A percentile compares a stretch with the other conserved stretches of the same genome.
phyloP scores from a whole-genome alignment of 2,113 vertebrate species.

The Tragelaphus strepsiceros region DNA sequence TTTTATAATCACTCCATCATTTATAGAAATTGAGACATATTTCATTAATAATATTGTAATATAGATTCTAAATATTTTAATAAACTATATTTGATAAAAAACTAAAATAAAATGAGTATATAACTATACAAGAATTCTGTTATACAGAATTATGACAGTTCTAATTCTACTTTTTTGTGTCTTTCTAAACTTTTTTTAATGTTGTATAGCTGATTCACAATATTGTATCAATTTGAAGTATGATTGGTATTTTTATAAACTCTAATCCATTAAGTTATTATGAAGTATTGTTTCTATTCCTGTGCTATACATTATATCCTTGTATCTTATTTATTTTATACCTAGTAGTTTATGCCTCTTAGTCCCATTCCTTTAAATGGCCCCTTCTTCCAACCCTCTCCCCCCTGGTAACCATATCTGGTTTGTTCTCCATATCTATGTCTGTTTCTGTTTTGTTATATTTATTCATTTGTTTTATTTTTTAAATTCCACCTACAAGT shows the following conservation, averaged over 20 bases:
- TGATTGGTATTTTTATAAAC: not conserved
- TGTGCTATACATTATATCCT: not conserved
- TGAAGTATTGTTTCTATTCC: not conserved
- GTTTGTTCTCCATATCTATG: not conserved
- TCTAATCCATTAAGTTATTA: not conserved
- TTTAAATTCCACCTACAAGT: not conserved
- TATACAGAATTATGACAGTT: not conserved
- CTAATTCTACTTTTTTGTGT: not conserved
- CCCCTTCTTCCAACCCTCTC: not conserved
- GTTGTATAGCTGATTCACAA: not conserved
- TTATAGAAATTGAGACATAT: not conserved
- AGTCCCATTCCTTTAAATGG: not conserved
- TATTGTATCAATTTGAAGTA: not conserved
- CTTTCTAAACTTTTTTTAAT: not conserved
- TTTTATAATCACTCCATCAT: not conserved
- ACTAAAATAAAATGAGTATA: not conserved
- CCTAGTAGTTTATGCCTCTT: not conserved
- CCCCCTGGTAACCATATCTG: not conserved
- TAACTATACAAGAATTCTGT: not conserved
- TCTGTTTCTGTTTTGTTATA: not conserved
- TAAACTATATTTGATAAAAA: not conserved
- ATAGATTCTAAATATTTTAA: not conserved
- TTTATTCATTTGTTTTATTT: not conserved
- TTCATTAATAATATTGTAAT: not conserved
- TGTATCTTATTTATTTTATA: not conserved